Evolutionary conservation across 2,888 invertebrate species (phyloP), one percentile per base, ranked within the genome.

Genomic region (Agriopis marginaria): DNA sequence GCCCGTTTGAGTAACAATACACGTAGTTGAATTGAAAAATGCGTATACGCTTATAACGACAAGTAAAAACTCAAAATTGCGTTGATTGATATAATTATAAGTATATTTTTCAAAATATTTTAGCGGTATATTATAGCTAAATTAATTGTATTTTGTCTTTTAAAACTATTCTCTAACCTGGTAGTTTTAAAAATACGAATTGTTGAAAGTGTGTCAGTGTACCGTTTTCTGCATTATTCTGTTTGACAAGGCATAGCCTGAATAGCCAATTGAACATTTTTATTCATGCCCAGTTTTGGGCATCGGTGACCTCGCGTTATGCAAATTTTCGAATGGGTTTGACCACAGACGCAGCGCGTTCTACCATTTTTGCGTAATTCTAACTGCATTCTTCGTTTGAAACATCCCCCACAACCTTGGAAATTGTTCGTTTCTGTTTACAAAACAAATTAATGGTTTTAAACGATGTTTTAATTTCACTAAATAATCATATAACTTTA

Each of bases 181-280:
- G 7, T 47, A 12, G 7, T 47, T n/a, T 49, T 67, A 68, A 71
- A 69, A 71, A 68, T 61, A 59, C 59, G 47, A 66, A 39, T 61
- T 49, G 59, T 50, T 55, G 71, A 71, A 83, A 76, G 77, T 79
- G 70, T 80, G 83, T 68, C 82, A 74, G 74, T 78, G 71, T 81
- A 82, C 80, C 78, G 84, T 83, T 77, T 79, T 78, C 77, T 67
- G 77, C 75, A 72, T 76, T 77, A 66, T 76, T 73, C 60, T 70
- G 71, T 74, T 76, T 50, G 71, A 63, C 63, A 72, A 73, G 63
- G 66, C 73, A 71, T 72, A 79, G 71, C 72, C 77, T 78, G 78
- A 80, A 79, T 82, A 82, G 74, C 71, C 66, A 77, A 80, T 80
- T 75, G 75, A 75, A 75, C 73, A 78, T 82, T 70, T 77, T 77